Conservation (phyloP, 2,113 vertebrate genomes). For the Ammodytes marinus region DNA sequence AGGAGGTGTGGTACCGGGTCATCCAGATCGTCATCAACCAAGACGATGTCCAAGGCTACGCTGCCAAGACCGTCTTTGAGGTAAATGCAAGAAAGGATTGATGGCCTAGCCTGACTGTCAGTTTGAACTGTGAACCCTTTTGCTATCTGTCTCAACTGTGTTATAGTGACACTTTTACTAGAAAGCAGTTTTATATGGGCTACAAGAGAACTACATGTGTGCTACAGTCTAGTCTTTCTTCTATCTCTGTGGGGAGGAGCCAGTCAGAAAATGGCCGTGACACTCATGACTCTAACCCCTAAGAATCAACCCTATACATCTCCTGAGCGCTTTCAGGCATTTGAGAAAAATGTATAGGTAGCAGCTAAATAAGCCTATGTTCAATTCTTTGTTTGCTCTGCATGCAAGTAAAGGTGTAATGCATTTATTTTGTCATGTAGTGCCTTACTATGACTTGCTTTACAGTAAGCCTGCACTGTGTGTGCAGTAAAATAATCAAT, state of each 20-base stretch:
- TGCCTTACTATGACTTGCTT: background rate
- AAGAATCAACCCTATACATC: background rate
- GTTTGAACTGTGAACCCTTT: background rate
- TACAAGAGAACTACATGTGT: background rate
- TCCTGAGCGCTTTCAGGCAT: background rate
- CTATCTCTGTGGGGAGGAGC: too few species aligned
- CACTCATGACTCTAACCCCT: too few species aligned
- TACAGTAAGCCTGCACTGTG: background rate
- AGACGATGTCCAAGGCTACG: constrained; percentile 92
- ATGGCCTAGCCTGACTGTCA: background rate
- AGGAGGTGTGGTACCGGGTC: constrained; percentile 94
- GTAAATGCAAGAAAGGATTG: constrained; percentile 61
- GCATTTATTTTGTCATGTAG: background rate
- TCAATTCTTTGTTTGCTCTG: background rate
- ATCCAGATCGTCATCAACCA: constrained; percentile 93
- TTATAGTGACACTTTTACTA: background rate
- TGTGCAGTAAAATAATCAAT: too few species aligned
- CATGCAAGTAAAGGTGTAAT: background rate
- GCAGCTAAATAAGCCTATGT: background rate
- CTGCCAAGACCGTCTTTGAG: constrained; percentile 93
- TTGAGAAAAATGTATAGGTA: background rate
- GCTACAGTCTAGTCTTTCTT: too few species aligned
- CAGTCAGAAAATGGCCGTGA: too few species aligned
- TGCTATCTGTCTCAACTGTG: background rate
- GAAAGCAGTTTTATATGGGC: background rate